Conservation (phyloP, 2,888 invertebrate genomes). For the Cryptus viduatorius region DNA sequence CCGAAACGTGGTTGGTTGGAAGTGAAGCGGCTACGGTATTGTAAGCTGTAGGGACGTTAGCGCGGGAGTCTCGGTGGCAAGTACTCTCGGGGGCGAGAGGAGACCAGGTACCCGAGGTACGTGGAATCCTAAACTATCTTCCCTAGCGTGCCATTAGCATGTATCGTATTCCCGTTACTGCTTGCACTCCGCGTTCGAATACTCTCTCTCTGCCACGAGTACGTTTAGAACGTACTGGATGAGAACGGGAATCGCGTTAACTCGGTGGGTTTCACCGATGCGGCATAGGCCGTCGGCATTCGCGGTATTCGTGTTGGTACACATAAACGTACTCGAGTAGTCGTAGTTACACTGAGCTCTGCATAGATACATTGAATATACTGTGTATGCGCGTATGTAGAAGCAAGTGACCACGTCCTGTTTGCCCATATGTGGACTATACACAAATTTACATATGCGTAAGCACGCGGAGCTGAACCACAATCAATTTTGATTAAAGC, state of each 20-base stretch:
- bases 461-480: background rate
- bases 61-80: constrained; percentile 36
- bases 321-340: constrained; percentile 21
- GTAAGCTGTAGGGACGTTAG: background rate
- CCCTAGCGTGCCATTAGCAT: constrained; percentile 63
- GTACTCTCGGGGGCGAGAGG: constrained; percentile 41
- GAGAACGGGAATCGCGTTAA: constrained; percentile 22
- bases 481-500: constrained; percentile 18
- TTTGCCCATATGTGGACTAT: constrained; percentile 26
- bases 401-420: constrained; percentile 35
- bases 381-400: background rate
- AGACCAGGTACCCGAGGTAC: constrained; percentile 31
- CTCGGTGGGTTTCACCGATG: constrained; percentile 41
- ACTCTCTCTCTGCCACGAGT: constrained; percentile 8
- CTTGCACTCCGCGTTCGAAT: constrained; percentile 23
- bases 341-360: constrained; percentile 15
- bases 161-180: constrained; percentile 55
- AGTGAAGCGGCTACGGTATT: background rate
- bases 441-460: constrained; percentile 30
- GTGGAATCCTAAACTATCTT: constrained; percentile 65
- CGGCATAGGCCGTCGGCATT: constrained; percentile 9
- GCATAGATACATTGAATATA: background rate
- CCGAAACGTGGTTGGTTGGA: constrained; percentile 22
- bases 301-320: constrained; percentile 44
- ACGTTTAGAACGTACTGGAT: background rate